A percentile compares a stretch with the other conserved stretches of the same genome.
These are phyloP conservation scores for Melieria picta DNA, from an alignment of 2,888 invertebrate species.

Conservation along the genomic window DNA sequence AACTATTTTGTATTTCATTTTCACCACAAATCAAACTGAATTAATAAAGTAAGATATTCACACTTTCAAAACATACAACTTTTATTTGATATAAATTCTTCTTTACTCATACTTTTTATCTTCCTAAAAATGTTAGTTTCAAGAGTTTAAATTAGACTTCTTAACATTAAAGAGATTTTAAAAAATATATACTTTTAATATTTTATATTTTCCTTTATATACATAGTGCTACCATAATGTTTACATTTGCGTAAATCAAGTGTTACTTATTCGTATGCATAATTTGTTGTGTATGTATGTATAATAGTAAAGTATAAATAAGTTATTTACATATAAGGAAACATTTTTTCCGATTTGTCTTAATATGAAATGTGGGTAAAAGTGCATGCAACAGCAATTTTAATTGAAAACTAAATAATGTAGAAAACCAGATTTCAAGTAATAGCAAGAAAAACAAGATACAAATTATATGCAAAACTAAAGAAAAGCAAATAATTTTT, in stretches of 20 bases:
- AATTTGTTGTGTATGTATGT: too few relatives aligned
- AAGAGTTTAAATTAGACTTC: not conserved
- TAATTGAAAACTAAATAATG: too few relatives aligned
- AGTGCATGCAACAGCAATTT: too few relatives aligned
- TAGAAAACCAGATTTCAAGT: too few relatives aligned
- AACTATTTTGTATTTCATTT: too few relatives aligned
- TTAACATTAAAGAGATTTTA: not conserved
- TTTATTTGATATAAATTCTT: constrained; percentile 1
- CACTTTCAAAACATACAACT: too few relatives aligned
- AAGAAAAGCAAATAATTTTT: too few relatives aligned
- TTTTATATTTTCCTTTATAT: not conserved
- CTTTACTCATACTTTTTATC: not conserved
- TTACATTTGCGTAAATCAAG: not conserved
- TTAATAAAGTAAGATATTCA: too few relatives aligned
- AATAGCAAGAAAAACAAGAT: too few relatives aligned
- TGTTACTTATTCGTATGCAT: not conserved
- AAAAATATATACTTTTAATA: constrained; percentile 2
- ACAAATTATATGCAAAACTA: too few relatives aligned
- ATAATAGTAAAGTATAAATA: not conserved
- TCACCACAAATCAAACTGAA: too few relatives aligned
- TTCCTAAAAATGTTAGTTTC: too few relatives aligned
- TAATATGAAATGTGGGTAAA: not conserved
- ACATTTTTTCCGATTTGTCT: constrained; percentile 4
- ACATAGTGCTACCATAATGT: not conserved
- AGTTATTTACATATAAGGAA: constrained; percentile 1